phyloP scores from a whole-genome alignment of 2,888 invertebrate species.

The Acanthosepion pharaonis region DNA sequence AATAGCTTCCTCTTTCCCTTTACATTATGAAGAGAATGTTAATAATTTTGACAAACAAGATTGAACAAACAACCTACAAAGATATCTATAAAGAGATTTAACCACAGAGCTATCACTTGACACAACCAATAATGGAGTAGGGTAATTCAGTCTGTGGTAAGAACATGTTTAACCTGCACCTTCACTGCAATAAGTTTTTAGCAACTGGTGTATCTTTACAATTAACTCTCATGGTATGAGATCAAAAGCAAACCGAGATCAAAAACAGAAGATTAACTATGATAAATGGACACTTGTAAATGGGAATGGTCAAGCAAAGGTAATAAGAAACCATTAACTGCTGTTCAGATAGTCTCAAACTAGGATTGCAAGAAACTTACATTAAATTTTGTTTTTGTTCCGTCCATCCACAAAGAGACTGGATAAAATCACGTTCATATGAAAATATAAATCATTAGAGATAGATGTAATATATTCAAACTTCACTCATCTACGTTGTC shows the following conservation, averaged over 20 bases:
- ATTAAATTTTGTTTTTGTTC: no score
- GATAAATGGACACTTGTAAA: no score
- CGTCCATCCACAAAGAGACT: no score
- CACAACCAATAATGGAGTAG: neutral
- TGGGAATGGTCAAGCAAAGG: no score
- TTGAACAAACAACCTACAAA: neutral
- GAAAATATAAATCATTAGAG: no score
- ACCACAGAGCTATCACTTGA: neutral
- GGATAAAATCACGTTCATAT: no score
- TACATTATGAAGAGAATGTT: neutral
- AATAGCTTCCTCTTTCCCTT: no score
- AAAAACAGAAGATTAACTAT: neutral
- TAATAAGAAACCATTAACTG: no score
- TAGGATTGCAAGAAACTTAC: no score
- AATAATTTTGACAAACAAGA: neutral
- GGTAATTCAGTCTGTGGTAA: neutral
- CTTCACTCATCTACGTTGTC: no score
- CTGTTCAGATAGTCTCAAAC: no score
- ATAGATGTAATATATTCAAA: no score
- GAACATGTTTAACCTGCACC: slow-evolving; percentile 33
- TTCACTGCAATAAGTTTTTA: neutral
- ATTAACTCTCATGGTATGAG: neutral
- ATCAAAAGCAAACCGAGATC: neutral
- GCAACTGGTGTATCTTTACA: neutral
- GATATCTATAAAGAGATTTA: neutral